phyloP scores from a whole-genome alignment of 1,140 invertebrate genomes.

The Trissolcus basalis region DNA sequence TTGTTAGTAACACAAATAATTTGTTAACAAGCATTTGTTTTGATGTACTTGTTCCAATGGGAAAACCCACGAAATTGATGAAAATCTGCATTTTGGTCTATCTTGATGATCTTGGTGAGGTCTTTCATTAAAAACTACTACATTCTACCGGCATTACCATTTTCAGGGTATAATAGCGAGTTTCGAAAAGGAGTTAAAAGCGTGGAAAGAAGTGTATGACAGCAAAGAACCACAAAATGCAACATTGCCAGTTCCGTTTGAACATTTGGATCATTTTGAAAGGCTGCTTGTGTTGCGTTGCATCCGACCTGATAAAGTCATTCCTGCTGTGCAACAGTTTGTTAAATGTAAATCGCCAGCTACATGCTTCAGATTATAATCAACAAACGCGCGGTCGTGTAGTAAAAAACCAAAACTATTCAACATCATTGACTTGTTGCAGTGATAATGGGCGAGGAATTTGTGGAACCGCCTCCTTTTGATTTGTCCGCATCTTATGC shows the following conservation, averaged over 20 bases:
- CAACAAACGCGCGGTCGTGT: too few relatives aligned
- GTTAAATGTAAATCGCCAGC: constrained; percentile 80
- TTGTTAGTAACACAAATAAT: too few relatives aligned
- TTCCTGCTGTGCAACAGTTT: constrained; percentile 87
- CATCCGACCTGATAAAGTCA: constrained; percentile 91
- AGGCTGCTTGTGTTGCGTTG: constrained; percentile 88
- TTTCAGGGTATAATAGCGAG: too few relatives aligned
- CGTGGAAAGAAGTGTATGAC: constrained; percentile 88
- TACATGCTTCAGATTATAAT: too few relatives aligned
- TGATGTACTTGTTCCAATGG: too few relatives aligned
- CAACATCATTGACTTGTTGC: constrained; percentile 58
- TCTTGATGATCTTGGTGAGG: too few relatives aligned
- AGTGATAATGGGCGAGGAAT: constrained; percentile 85
- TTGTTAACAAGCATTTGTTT: too few relatives aligned
- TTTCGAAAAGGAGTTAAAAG: constrained; percentile 71
- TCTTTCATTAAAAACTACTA: too few relatives aligned
- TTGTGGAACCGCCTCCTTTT: constrained; percentile 91
- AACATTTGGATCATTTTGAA: constrained; percentile 84
- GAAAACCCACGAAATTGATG: too few relatives aligned
- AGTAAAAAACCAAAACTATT: too few relatives aligned
- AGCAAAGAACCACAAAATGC: constrained; percentile 82
- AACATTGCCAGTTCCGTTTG: constrained; percentile 83
- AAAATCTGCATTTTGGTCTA: too few relatives aligned
- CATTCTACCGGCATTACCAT: too few relatives aligned
- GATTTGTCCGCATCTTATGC: constrained; percentile 88